Evolutionary conservation across 2,888 invertebrate genomes (phyloP).

Genomic region (Cataglyphis livida): DNA sequence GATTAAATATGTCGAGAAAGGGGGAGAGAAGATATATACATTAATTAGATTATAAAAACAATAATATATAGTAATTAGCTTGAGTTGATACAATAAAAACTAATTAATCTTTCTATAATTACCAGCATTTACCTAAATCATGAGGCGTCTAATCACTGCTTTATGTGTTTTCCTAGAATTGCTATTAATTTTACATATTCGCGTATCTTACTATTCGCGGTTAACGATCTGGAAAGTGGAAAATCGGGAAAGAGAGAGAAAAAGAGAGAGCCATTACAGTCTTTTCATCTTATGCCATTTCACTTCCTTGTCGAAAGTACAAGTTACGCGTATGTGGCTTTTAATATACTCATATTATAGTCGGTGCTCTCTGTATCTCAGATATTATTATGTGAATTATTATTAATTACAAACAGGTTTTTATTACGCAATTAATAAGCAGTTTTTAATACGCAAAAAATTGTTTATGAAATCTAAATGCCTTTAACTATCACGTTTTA

Average conservation of each 20-base stretch:
- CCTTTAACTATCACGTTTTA: background rate
- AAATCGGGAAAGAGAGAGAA: background rate
- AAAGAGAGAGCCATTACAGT: background rate
- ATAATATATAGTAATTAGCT: background rate
- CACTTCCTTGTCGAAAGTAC: conserved; percentile 27
- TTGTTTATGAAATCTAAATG: too few species aligned
- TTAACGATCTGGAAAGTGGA: conserved; percentile 25
- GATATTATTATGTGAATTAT: too few species aligned
- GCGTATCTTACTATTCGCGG: background rate
- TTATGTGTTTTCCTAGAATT: background rate
- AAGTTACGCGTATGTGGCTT: conserved; percentile 3
- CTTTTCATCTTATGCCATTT: conserved; percentile 9
- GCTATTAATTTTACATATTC: background rate
- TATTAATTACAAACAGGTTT: background rate
- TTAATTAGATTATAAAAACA: background rate
- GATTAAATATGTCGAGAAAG: too few species aligned
- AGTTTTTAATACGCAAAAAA: background rate
- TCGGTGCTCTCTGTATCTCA: background rate
- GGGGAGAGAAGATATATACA: too few species aligned
- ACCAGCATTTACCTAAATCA: background rate
- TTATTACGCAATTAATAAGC: background rate
- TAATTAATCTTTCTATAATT: background rate
- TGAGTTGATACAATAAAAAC: background rate
- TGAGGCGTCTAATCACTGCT: background rate
- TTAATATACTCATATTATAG: background rate